Conservation (phyloP, 2,797 vertebrate species). For the Eospalax fontanierii region DNA sequence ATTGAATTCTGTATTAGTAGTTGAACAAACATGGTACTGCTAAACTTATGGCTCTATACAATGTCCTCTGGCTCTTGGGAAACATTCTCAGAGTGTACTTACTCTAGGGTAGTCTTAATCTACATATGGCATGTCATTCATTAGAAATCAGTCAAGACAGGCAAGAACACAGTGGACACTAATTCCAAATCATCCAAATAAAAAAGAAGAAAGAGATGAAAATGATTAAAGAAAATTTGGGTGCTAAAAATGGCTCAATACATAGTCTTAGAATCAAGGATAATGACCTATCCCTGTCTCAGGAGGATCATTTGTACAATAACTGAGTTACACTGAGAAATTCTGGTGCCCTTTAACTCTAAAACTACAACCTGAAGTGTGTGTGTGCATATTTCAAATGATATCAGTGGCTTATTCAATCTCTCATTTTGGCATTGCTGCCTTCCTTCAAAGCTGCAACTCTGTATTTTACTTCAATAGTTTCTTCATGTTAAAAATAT, state of each 20-base stretch:
- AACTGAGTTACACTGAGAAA: neutral
- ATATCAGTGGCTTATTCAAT: slow-evolving; percentile 43
- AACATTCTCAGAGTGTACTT: neutral
- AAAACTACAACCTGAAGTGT: neutral
- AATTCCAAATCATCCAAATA: neutral
- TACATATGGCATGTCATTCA: neutral
- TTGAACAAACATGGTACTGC: neutral
- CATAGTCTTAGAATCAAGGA: neutral
- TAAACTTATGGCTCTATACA: neutral
- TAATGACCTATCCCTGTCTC: neutral
- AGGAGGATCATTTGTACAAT: neutral
- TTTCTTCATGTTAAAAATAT: neutral
- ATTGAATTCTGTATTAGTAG: slow-evolving; percentile 32
- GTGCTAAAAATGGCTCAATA: neutral
- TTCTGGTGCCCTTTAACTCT: neutral
- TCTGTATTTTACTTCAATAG: slow-evolving; percentile 36
- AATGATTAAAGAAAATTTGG: neutral
- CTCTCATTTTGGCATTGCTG: slow-evolving; percentile 1
- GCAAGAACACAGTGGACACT: neutral
- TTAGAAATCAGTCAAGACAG: neutral
- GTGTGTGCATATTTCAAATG: neutral
- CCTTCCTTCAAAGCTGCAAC: neutral
- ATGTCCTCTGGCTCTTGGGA: neutral
- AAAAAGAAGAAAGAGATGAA: slow-evolving; percentile 47
- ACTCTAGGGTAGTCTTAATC: neutral